Evolutionary conservation across 1,140 invertebrate genomes (phyloP), one percentile per base, ranked within the genome.

Genomic region (Centruroides sculpturatus): DNA sequence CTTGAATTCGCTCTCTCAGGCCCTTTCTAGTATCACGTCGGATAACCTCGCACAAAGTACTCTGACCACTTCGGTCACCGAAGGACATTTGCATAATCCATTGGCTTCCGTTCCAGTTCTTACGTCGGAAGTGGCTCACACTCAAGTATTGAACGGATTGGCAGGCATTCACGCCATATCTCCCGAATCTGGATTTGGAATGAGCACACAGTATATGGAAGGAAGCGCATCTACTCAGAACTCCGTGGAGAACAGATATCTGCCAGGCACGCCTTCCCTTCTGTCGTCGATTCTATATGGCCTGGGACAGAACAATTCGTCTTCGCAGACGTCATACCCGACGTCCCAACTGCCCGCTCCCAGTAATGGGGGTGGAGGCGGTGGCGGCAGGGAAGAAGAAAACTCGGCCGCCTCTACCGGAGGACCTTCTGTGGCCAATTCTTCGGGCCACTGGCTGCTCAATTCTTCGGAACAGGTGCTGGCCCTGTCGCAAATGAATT

Each of bases 1-100:
- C 55, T 62, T 73, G 35, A 71, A 71, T 55, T 69, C 68, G 34
- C 66, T 72, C 41, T 70, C 70, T 36, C 71, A 73, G 61, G 70
- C 65, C 11, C 59, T 71, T 11, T 69, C 68, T 52, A 68, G 62
- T 50, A 70, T 71, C 12, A 64, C 63, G 47, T 35, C 66, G 56
- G 66, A 69, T 59, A 47, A 58, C 60, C 52, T 65, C 50, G 58
- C 67, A 56, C 57, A 62, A 58, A 61, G 65, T 65, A 11, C 55
- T 48, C 47, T 60, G 8, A 41, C 41, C 53, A 49, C 62, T n/a
- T 5, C 23, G n/a, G 58, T 48, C 6, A 56, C 62, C 11, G 62
- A 63, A 49, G 51, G 23, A 12, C 55, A 57, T 52, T 35, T 60
- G 35, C 12, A 59, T 41, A 13, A 52, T 23, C 59, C 59, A 47